Base-by-base conservation (phyloP, 2,113 vertebrate genomes). In the Polypterus senegalus region DNA sequence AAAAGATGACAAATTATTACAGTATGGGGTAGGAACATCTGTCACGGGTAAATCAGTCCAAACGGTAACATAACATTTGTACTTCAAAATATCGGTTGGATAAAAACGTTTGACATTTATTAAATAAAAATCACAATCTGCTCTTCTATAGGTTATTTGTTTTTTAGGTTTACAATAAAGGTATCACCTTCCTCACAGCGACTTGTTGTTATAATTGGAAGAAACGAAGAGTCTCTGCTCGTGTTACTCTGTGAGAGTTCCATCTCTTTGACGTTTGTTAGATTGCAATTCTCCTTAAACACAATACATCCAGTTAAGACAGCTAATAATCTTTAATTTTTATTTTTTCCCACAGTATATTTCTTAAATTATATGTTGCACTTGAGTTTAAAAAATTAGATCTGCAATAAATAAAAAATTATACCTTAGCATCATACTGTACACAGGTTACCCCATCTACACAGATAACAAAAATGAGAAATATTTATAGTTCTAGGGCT, bases 361-460 rank as follows among this genome's bases (percentile, higher is more conserved):
- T 83, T 74, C 77, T 77, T 70, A 76, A 77, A 76, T 79, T 72
- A 75, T 85, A 72, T 78, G 76, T 78, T 83, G 77, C 79, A 79
- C 81, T 82, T 71, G 65, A 83, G 73, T 86, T 27, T 85, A 79
- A 85, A 88, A 88, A 86, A 86, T 82, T 81, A 83, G 77, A 85
- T 86, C 77, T 83, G 77, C 85, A 86, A 86, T 82, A 71, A 86
- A 86, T 83, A 73, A 49, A 47, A 73, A 84, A 85, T 80, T 74
- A 84, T 77, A 84, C 78, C 75, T 83, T 73, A 79, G 66, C 66
- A 65, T 74, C 82, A 69, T 70, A 85, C 83, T 88, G 83, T 88
- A 86, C 83, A 86, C 81, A 76, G 77, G 70, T 82, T 81, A 86
- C 80, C 76, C 27, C 77, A 77, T 84, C 86, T 83, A 86, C 86